Evolutionary conservation across 92 coral and sea anemone genomes (phyloP).

Genomic region (Meandrina meandrites): DNA sequence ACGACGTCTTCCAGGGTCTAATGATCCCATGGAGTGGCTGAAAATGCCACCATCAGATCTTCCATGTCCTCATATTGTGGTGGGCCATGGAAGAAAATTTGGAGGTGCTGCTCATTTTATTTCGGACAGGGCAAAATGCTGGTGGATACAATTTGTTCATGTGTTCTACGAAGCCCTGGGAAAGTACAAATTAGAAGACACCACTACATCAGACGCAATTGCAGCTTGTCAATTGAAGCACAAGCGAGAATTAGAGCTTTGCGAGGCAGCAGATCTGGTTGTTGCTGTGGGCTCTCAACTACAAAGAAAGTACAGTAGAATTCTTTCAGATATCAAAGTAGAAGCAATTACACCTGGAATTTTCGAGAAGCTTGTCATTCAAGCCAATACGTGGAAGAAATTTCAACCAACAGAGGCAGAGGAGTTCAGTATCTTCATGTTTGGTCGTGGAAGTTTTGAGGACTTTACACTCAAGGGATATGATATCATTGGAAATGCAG

Average conservation of each 20-base stretch:
- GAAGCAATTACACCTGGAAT: constrained; percentile 17
- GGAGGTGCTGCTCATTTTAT: neutral
- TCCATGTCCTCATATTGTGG: constrained; percentile 4
- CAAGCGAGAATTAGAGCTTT: neutral
- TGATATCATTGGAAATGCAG: constrained; percentile 10
- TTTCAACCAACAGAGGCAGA: no score
- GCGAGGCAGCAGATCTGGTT: neutral
- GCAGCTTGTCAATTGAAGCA: neutral
- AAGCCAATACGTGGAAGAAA: no score
- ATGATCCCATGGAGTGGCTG: constrained; percentile 15
- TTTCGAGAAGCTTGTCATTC: neutral
- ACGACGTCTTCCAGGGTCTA: neutral
- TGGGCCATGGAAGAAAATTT: constrained; percentile 11
- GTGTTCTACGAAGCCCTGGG: constrained; percentile 16
- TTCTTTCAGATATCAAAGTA: neutral
- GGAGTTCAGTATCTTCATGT: constrained; percentile 4
- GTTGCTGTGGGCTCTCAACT: constrained; percentile 19
- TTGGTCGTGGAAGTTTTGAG: constrained; percentile 8
- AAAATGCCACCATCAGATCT: neutral
- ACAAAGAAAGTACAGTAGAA: neutral
- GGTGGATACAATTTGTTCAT: constrained; percentile 18
- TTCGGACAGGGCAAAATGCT: neutral
- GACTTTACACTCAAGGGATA: constrained; percentile 17
- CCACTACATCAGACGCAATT: neutral
- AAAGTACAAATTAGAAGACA: neutral